A percentile compares a stretch with the other conserved stretches of the same genome.
These are phyloP conservation scores for Macrophya annulata DNA, from an alignment of 2,888 invertebrate species.

Conservation along the genomic window DNA sequence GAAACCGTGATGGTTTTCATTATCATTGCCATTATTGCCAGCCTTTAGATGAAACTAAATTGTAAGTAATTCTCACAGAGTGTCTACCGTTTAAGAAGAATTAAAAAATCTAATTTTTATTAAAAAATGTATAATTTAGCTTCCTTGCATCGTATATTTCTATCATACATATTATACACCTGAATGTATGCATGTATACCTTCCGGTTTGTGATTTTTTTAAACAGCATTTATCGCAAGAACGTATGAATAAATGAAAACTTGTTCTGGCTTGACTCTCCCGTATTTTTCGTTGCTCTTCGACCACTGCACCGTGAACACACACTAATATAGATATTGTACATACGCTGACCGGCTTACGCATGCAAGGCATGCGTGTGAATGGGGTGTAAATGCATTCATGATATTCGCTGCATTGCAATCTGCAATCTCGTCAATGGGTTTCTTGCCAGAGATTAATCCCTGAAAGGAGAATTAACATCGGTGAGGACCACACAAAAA, in stretches of 20 bases:
- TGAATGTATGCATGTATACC: conserved; percentile 24
- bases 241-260: conserved; percentile 42
- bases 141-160: not conserved
- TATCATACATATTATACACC: not conserved
- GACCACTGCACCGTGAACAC: conserved; percentile 18
- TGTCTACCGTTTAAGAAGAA: not conserved
- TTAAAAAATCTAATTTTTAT: not conserved
- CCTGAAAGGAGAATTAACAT: conserved; percentile 37
- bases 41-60: not conserved
- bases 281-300: conserved; percentile 39
- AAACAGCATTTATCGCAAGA: conserved; percentile 30
- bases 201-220: not conserved
- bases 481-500: conserved; percentile 30
- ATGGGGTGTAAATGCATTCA: conserved; percentile 52
- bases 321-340: conserved; percentile 2
- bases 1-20: not conserved
- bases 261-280: conserved; percentile 37
- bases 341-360: conserved; percentile 2
- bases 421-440: conserved; percentile 34
- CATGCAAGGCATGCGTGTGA: conserved; percentile 42
- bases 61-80: conserved; percentile 18
- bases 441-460: conserved; percentile 38
- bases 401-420: conserved; percentile 46
- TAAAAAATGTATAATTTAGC: conserved; percentile 31
- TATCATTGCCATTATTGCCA: conserved; percentile 8